A percentile compares a stretch with the other conserved stretches of the same genome.
Evolutionary conservation across 2,113 vertebrate species (phyloP).

Genomic region (Apistogramma diplotaenia): DNA sequence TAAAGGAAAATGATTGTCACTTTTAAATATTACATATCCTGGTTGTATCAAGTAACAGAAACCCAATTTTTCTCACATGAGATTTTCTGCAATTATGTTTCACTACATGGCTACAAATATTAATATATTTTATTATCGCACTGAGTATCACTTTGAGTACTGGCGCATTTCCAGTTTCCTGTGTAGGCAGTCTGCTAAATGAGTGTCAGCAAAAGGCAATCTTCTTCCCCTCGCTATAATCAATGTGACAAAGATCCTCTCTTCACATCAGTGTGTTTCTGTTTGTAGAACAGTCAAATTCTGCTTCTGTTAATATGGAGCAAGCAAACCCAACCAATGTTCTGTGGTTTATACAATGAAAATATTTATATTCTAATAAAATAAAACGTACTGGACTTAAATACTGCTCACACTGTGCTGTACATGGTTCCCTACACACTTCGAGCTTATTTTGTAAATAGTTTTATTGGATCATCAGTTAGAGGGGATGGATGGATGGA

Average conservation of each 20-base stretch:
- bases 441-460: not conserved
- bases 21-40: not conserved
- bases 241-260: not conserved
- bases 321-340: not conserved
- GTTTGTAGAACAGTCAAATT: not conserved
- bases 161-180: constrained; percentile 14
- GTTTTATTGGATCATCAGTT: not conserved
- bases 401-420: not conserved
- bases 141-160: not conserved
- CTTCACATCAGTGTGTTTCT: not conserved
- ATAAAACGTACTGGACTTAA: not conserved
- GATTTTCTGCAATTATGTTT: not conserved
- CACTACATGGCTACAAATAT: not conserved
- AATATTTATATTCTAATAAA: not conserved
- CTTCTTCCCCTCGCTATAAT: not conserved
- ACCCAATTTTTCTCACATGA: not conserved
- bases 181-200: not conserved
- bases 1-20: not conserved
- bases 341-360: not conserved
- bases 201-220: not conserved
- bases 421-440: not conserved
- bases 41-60: not conserved
- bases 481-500: too few species aligned
- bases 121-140: not conserved
- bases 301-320: not conserved